Evolutionary conservation across 2,797 vertebrate species (phyloP).

Genomic region (Lates japonicus): DNA sequence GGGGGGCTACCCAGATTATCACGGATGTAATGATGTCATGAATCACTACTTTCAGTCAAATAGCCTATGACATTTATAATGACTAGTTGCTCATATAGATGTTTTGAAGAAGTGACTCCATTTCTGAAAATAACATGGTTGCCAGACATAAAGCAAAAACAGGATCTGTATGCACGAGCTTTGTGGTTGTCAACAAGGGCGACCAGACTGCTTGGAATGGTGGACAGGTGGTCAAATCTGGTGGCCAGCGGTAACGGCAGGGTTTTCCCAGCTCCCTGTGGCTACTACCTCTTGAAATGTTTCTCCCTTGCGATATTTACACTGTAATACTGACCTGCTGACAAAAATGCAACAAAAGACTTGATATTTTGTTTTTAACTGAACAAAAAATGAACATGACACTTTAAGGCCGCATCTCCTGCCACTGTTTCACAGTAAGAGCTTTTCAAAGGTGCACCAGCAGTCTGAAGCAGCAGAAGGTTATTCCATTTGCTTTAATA

Average conservation of each 20-base stretch:
- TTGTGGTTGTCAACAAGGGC: slow-evolving; percentile 46
- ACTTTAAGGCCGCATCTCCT: neutral
- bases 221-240: slow-evolving; percentile 44
- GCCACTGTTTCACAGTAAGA: neutral
- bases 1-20: neutral
- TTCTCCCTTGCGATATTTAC: neutral
- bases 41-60: neutral
- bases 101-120: slow-evolving; percentile 25
- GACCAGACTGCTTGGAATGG: slow-evolving; percentile 5
- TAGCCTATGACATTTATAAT: slow-evolving; percentile 22
- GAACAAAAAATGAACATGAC: neutral
- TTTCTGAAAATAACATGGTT: slow-evolving; percentile 37
- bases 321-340: neutral
- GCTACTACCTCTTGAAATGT: neutral
- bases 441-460: neutral
- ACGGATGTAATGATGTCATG: slow-evolving; percentile 22
- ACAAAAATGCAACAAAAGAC: neutral
- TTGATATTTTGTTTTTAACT: neutral
- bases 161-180: slow-evolving; percentile 12
- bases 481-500: neutral
- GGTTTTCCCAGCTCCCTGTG: slow-evolving; percentile 43
- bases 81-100: slow-evolving; percentile 16
- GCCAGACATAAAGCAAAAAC: slow-evolving; percentile 40
- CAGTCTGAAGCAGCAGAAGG: neutral
- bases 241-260: slow-evolving; percentile 37